Percentiles rank a stretch among this genome's conserved stretches.
These are phyloP conservation scores for Potamarius usumacintae DNA, from an alignment of 2,113 vertebrate genomes.

Conservation along the genomic window DNA sequence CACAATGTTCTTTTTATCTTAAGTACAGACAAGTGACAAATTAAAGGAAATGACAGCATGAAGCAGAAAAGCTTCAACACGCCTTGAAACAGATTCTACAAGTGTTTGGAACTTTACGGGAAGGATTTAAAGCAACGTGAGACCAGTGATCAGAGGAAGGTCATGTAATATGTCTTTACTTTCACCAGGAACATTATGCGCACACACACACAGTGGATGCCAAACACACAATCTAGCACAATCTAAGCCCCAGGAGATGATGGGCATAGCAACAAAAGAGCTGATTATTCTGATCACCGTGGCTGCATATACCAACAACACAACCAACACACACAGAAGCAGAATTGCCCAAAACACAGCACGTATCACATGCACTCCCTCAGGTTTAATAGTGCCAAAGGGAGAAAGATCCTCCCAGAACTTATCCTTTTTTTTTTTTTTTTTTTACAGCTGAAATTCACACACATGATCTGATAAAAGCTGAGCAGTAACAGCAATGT, in stretches of 20 bases:
- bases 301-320: constrained; percentile 40
- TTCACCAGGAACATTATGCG: neutral
- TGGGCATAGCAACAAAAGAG: constrained; percentile 46
- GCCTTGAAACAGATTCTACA: neutral
- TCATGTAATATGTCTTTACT: constrained; percentile 30
- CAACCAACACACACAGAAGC: constrained; percentile 41
- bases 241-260: constrained; percentile 27
- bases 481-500: neutral
- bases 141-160: constrained; percentile 6
- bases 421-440: neutral
- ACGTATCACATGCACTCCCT: constrained; percentile 12
- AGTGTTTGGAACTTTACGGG: neutral
- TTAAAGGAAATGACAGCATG: neutral
- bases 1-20: neutral
- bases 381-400: neutral
- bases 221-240: constrained; percentile 26
- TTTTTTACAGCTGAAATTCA: neutral
- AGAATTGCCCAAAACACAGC: neutral
- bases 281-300: constrained; percentile 51
- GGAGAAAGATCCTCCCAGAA: neutral
- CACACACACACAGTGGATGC: neutral
- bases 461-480: neutral
- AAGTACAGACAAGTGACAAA: neutral
- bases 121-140: neutral
- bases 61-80: neutral